These are phyloP conservation scores for Macrocentrus cingulum DNA, from an alignment of 1,140 invertebrate genomes.

Conservation along the genomic window DNA sequence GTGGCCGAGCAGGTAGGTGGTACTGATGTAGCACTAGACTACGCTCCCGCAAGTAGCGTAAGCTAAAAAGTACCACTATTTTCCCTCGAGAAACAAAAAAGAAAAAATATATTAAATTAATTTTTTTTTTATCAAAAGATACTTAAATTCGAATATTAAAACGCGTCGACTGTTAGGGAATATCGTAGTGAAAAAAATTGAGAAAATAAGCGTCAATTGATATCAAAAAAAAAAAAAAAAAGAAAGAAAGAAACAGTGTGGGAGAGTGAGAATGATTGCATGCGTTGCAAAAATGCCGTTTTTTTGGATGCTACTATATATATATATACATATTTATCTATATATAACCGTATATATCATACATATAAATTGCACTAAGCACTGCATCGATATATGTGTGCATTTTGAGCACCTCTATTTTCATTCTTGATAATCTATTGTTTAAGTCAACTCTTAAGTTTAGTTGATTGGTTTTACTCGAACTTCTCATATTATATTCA, in stretches of 20 bases:
- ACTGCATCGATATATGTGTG: constrained; percentile 60
- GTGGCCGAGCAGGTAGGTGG: constrained; percentile 54
- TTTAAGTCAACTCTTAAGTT: constrained; percentile 50
- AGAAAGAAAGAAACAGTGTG: constrained; percentile 41
- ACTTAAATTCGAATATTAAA: too few species aligned
- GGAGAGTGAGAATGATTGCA: constrained; percentile 61
- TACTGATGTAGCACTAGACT: constrained; percentile 47
- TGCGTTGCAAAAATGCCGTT: constrained; percentile 58
- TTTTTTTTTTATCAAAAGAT: constrained; percentile 13
- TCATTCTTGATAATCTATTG: constrained; percentile 55
- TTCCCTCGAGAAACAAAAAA: too few species aligned
- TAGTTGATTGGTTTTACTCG: constrained; percentile 42
- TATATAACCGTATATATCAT: constrained; percentile 42
- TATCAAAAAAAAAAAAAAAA: constrained; percentile 8
- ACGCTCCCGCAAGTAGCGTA: constrained; percentile 55
- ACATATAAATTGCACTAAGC: constrained; percentile 59
- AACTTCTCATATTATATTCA: constrained; percentile 32
- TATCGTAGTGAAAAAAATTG: not conserved
- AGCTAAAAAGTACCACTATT: constrained; percentile 35
- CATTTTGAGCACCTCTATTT: constrained; percentile 59
- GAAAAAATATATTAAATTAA: constrained; percentile 24
- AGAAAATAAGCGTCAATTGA: too few species aligned
- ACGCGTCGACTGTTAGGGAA: too few species aligned
- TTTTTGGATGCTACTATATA: constrained; percentile 58
- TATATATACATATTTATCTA: constrained; percentile 42